Base-by-base conservation (phyloP, 2,797 vertebrate species). In the Melanotaenia pygmaea region DNA sequence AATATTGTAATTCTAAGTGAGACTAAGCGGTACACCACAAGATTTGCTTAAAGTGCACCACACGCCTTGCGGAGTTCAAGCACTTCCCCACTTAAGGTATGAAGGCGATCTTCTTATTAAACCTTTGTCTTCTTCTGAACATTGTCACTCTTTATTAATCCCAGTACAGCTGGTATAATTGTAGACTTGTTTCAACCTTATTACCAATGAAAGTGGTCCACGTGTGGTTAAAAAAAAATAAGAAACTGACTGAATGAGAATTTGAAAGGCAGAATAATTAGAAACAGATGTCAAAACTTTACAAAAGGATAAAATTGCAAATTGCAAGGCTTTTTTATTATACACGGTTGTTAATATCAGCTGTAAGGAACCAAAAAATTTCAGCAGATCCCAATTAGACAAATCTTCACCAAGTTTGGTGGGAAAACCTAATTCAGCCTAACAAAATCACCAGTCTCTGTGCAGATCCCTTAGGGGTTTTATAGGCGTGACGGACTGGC, bases 1-100 rank as follows among this genome's bases (percentile, higher is more conserved):
- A 80, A 90, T 89, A 88, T 92, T 88, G 83, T 68, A 66, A 79
- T 73, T 83, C 79, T 80, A 80, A 85, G 77, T 76, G 70, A 82
- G 80, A 89, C 82, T 69, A 79, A 83, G 76, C 86, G 69, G 81
- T 85, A 45, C 59, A 65, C 43, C 59, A 35, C 62, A 28, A 64
- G 70, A 80, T 83, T 84, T 83, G 67, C 71, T 57, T 53, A 83
- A 87, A 86, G 62, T 68, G 56, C 14, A 57, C 60, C 6, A 51
- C 28, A 82, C 75, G 64, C 71, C 20, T 57, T 5, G 14, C 76
- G 73, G 67, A 82, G 82, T 84, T 88, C 77, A 88, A 90, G 83
- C 74, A 76, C 77, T 76, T 80, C 73, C 70, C 82, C 50, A 79
- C 77, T 77, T 60, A 34, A 73, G 57, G 66, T 51, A 68, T 70